phyloP scores from a whole-genome alignment of 2,113 vertebrate species.

The Podarcis cretensis region DNA sequence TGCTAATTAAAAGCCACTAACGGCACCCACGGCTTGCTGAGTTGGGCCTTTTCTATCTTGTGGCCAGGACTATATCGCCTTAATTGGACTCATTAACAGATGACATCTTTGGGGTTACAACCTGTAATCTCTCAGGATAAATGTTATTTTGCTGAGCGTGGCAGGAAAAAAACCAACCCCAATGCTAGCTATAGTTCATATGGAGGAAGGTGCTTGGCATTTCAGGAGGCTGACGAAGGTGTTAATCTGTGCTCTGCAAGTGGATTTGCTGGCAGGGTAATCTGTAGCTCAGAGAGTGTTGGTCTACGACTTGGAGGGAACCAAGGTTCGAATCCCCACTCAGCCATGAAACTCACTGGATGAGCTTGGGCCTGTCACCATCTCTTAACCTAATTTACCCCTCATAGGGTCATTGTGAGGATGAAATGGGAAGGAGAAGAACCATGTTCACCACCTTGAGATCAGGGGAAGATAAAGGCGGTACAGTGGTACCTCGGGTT shows the following conservation, averaged over 20 bases:
- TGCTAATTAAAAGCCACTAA: conserved; percentile 28
- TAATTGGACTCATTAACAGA: conserved; percentile 17
- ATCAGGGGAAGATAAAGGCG: too few relatives aligned
- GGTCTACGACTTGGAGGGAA: too few relatives aligned
- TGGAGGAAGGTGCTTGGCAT: too few relatives aligned
- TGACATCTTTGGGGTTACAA: conserved; percentile 19
- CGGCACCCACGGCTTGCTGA: conserved; percentile 1
- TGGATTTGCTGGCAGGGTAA: background rate
- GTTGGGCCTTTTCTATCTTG: background rate
- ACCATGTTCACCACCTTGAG: too few relatives aligned
- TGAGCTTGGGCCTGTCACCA: too few relatives aligned
- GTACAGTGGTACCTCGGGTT: too few relatives aligned
- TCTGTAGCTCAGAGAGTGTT: background rate
- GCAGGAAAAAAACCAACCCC: background rate
- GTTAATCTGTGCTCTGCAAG: background rate
- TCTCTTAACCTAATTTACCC: too few relatives aligned
- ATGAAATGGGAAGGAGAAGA: too few relatives aligned
- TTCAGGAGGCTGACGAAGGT: background rate
- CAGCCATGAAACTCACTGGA: too few relatives aligned
- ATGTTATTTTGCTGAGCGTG: background rate
- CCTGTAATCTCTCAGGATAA: background rate
- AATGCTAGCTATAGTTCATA: background rate
- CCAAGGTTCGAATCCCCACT: background rate
- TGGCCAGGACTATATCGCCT: background rate
- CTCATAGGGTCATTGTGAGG: too few relatives aligned